Percentiles rank a stretch among this genome's conserved stretches.
Evolutionary conservation across 1,140 invertebrate species (phyloP).

Genomic region (Calycopis cecrops): DNA sequence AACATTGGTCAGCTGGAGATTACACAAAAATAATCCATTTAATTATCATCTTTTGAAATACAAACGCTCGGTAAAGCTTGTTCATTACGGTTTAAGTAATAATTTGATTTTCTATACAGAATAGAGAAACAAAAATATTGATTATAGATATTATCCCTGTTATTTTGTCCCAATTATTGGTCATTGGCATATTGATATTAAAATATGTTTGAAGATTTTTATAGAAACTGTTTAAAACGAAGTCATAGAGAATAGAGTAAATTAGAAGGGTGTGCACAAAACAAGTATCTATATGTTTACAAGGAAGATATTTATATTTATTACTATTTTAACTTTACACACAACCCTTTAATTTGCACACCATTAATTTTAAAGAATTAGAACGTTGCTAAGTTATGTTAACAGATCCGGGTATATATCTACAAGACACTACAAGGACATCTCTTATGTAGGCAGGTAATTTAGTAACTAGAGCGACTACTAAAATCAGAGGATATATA

Average conservation of each 20-base stretch:
- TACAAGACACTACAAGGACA: slow-evolving; percentile 34
- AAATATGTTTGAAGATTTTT: slow-evolving; percentile 44
- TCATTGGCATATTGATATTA: slow-evolving; percentile 63
- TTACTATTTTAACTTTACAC: slow-evolving; percentile 72
- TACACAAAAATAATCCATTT: slow-evolving; percentile 53
- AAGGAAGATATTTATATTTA: slow-evolving; percentile 61
- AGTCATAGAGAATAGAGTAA: slow-evolving; percentile 22
- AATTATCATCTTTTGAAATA: slow-evolving; percentile 49
- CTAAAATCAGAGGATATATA: slow-evolving; percentile 62
- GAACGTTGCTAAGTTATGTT: slow-evolving; percentile 41
- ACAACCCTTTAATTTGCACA: slow-evolving; percentile 74
- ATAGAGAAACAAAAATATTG: slow-evolving; percentile 55
- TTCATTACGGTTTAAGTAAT: slow-evolving; percentile 37
- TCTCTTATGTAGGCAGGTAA: slow-evolving; percentile 44
- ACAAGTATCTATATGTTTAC: slow-evolving; percentile 44
- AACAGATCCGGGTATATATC: slow-evolving; percentile 34
- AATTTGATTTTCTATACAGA: slow-evolving; percentile 47
- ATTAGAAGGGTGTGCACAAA: slow-evolving; percentile 49
- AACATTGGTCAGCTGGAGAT: slow-evolving; percentile 33
- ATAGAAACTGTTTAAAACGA: slow-evolving; percentile 19
- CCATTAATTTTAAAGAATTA: slow-evolving; percentile 58
- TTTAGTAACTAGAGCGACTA: slow-evolving; percentile 55
- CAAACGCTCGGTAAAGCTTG: slow-evolving; percentile 58
- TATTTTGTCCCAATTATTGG: slow-evolving; percentile 64
- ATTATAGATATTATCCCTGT: slow-evolving; percentile 55